Base-by-base conservation (phyloP, 2,888 invertebrate genomes). In the Tipula confusa region DNA sequence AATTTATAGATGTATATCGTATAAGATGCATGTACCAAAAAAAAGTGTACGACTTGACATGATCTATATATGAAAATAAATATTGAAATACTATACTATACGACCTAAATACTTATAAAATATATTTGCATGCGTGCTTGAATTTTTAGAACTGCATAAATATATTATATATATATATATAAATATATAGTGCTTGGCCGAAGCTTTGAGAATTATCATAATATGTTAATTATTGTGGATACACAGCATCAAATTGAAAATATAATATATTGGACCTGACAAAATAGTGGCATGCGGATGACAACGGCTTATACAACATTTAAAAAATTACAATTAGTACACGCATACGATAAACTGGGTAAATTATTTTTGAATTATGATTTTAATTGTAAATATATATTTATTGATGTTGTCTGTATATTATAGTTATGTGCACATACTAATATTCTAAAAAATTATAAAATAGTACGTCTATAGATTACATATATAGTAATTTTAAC, bases 61-160 rank as follows among this genome's bases (percentile, higher is more conserved):
- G 24, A 7, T 64, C 24, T 43, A 43, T 43, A 18, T 43, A 15
- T 43, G 5, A 43, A 43, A 6, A 43, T 9, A 4, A 33, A 33
- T 33, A 6, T 33, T 33, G 11, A 43, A 43, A 43, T 43, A 43
- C 43, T 15, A 15, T 24, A 64, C 24, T 64, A 64, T 38, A 38
- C 24, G 15, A 48, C 48, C 15, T 15, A 64, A 43, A 64, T 64
- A 64, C 7, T 24, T 24, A 64, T 24, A 9, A 64, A 18, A 64
- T 64, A 64, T 64, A 24, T 64, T 64, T 64, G 64, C 64, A 64
- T 64, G 64, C n/a, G n/a, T 64, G 64, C 64, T 64, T 64, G 64
- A 24, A 64, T 64, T 64, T 64, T 64, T 64, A 43, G 43, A 43
- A n/a, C 43, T 43, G 43, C 43, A 43, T 43, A n/a, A 43, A 43